These are phyloP conservation scores for Drosophila saltans DNA, from an alignment of 1,140 invertebrate genomes.

Conservation along the genomic window DNA sequence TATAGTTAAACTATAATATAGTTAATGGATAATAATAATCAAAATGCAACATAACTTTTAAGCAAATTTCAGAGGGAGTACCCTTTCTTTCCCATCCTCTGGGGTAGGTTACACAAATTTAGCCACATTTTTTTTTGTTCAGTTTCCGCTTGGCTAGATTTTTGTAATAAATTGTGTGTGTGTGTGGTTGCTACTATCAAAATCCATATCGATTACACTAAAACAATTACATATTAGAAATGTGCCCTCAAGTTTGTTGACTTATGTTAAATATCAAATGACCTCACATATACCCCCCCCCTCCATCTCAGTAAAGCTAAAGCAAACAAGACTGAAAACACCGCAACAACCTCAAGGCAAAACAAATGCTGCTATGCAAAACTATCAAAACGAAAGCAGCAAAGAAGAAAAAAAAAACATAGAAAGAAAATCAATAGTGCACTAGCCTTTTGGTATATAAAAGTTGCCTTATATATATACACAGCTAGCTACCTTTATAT, in stretches of 20 bases:
- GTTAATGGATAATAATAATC: too few species aligned
- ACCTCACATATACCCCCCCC: constrained; percentile 4
- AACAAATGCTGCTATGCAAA: constrained; percentile 9
- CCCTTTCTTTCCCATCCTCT: too few species aligned
- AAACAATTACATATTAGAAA: background rate
- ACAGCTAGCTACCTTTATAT: background rate
- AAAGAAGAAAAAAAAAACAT: background rate
- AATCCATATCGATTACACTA: constrained; percentile 1
- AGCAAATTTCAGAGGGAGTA: too few species aligned
- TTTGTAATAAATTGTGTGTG: background rate
- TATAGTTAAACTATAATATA: too few species aligned
- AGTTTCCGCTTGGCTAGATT: background rate
- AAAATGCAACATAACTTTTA: too few species aligned
- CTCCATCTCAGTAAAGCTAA: background rate
- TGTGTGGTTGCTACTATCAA: background rate
- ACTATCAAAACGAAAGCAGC: constrained; percentile 16
- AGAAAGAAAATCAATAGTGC: constrained; percentile 67
- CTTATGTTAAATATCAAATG: constrained; percentile 21
- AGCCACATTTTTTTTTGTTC: background rate
- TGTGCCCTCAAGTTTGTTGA: constrained; percentile 17
- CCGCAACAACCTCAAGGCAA: constrained; percentile 15
- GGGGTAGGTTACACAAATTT: too few species aligned
- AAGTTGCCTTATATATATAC: background rate
- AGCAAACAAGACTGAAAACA: constrained; percentile 13
- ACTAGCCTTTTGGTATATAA: constrained; percentile 48